phyloP scores from a whole-genome alignment of 2,113 vertebrate genomes.

The Dascyllus trimaculatus region DNA sequence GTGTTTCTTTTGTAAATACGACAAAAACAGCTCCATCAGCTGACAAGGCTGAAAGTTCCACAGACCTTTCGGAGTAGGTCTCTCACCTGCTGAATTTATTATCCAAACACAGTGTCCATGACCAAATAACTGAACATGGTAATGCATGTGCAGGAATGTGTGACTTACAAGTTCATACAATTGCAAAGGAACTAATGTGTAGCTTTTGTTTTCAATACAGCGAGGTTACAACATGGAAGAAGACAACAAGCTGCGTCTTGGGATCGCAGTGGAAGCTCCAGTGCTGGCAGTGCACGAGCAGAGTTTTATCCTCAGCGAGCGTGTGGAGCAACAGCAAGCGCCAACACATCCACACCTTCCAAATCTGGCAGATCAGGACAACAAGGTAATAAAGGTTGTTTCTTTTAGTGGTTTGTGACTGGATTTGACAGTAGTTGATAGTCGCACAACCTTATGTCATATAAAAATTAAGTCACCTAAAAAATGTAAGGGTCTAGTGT shows the following conservation, averaged over 20 bases:
- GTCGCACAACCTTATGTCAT: no score
- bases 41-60: no score
- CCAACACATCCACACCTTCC: neutral
- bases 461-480: no score
- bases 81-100: no score
- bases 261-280: neutral
- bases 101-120: no score
- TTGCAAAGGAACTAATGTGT: neutral
- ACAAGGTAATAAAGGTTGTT: constrained; percentile 12
- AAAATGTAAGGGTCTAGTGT: no score
- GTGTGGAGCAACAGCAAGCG: neutral
- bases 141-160: neutral
- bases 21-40: no score
- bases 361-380: neutral
- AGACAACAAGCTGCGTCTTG: constrained; percentile 4
- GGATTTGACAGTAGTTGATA: no score
- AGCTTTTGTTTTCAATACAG: constrained; percentile 20
- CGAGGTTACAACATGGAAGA: neutral
- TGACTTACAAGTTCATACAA: neutral
- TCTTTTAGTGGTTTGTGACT: no score
- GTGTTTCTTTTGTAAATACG: no score
- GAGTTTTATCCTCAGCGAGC: neutral
- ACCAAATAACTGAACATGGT: neutral
- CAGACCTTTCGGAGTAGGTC: no score
- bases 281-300: neutral